phyloP scores from a whole-genome alignment of 2,113 vertebrate genomes.

The Apteryx owenii region DNA sequence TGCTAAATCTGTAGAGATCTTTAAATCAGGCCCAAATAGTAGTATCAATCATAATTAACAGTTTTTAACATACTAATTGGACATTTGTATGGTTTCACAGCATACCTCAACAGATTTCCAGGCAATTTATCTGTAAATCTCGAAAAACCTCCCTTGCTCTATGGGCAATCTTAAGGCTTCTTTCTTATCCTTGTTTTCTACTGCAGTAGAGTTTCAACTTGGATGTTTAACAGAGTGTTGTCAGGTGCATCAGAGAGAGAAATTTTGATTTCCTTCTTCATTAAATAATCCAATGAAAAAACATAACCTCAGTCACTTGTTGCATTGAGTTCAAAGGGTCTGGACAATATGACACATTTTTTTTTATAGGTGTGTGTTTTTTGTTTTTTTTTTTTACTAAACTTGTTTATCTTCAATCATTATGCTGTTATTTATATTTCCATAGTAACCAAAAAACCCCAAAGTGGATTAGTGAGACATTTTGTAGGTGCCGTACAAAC shows the following conservation, averaged over 20 bases:
- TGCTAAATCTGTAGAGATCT: neutral
- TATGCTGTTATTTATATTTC: neutral
- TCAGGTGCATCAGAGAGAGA: neutral
- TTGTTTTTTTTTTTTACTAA: neutral
- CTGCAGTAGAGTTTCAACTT: neutral
- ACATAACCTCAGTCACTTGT: neutral
- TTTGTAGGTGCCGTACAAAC: neutral
- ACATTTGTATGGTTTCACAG: neutral
- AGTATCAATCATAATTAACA: neutral
- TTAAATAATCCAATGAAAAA: neutral
- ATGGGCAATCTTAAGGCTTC: neutral
- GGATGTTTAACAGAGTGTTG: neutral
- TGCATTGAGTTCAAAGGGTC: neutral
- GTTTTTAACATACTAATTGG: neutral
- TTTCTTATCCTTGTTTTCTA: neutral
- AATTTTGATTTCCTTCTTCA: neutral
- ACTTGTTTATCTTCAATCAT: neutral
- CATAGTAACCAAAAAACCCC: neutral
- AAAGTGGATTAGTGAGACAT: rapidly evolving
- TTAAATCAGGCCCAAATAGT: neutral
- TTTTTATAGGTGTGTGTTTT: neutral
- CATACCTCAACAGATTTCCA: neutral
- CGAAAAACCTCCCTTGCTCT: neutral
- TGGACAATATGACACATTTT: neutral
- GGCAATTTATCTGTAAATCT: neutral